Conservation (phyloP, 2,113 vertebrate genomes). For the Glareola pratincola region DNA sequence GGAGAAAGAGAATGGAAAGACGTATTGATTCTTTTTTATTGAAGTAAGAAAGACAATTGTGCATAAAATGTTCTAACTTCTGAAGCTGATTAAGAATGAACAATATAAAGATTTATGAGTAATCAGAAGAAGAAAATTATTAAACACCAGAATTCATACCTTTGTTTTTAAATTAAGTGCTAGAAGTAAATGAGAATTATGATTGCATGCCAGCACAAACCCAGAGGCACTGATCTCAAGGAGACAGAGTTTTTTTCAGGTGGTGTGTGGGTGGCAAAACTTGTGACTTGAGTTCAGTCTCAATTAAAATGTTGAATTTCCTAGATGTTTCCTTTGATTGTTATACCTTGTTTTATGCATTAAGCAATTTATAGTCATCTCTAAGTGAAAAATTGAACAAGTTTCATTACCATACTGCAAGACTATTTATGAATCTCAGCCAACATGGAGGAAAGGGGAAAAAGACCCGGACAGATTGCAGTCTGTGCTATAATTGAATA, state of each 20-base stretch:
- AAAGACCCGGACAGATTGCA: neutral
- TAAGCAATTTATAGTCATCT: neutral
- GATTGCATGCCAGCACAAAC: neutral
- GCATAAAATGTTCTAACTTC: slow-evolving; percentile 34
- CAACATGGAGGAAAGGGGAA: neutral
- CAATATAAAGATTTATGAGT: slow-evolving; percentile 7
- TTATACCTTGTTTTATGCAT: neutral
- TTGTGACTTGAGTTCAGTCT: neutral
- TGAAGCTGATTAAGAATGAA: slow-evolving; percentile 39
- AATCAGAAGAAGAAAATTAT: slow-evolving; percentile 24
- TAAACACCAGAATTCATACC: slow-evolving; percentile 5
- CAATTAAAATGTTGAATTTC: neutral
- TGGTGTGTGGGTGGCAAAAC: neutral
- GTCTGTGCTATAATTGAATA: neutral
- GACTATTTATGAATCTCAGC: accelerated
- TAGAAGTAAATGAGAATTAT: slow-evolving; percentile 30
- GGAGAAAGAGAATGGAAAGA: neutral
- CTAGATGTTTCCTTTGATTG: neutral
- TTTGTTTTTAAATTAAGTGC: slow-evolving; percentile 38
- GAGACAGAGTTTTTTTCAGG: neutral
- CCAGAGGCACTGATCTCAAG: neutral
- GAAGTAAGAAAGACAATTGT: slow-evolving; percentile 20
- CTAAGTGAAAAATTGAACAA: neutral
- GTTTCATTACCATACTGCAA: neutral
- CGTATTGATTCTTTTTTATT: neutral